These are phyloP conservation scores for Drosophila tsacasi DNA, from an alignment of 1,140 invertebrate genomes.

Conservation along the genomic window DNA sequence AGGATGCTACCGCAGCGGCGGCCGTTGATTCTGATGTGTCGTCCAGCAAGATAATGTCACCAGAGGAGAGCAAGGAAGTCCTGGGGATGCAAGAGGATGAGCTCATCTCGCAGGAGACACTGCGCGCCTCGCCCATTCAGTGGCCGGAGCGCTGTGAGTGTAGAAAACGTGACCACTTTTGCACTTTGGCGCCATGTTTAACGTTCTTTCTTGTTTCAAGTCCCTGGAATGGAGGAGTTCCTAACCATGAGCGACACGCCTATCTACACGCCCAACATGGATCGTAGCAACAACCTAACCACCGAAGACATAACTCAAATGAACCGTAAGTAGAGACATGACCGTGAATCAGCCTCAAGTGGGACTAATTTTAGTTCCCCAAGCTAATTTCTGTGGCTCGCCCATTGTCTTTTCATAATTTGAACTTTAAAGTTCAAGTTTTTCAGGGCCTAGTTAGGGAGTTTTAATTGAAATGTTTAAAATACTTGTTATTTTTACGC, in stretches of 20 bases:
- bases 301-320: constrained; percentile 90
- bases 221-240: constrained; percentile 92
- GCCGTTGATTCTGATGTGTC: constrained; percentile 2
- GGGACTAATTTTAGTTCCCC: neutral
- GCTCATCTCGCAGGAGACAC: constrained; percentile 93
- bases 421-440: no score
- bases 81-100: constrained; percentile 39
- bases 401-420: neutral
- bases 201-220: constrained; percentile 85
- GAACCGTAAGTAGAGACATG: constrained; percentile 87
- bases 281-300: constrained; percentile 87
- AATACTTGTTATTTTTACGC: constrained; percentile 61
- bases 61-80: neutral
- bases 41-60: neutral
- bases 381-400: neutral
- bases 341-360: neutral
- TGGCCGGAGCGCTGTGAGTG: constrained; percentile 97
- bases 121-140: constrained; percentile 95
- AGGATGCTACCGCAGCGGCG: constrained; percentile 15
- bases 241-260: constrained; percentile 86
- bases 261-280: constrained; percentile 86
- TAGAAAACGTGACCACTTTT: neutral
- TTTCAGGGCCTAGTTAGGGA: neutral
- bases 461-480: neutral
- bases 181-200: constrained; percentile 19